A percentile compares a stretch with the other conserved stretches of the same genome.
Conservation (phyloP, 2,888 invertebrate species). For the Chrysodeixis includens region DNA sequence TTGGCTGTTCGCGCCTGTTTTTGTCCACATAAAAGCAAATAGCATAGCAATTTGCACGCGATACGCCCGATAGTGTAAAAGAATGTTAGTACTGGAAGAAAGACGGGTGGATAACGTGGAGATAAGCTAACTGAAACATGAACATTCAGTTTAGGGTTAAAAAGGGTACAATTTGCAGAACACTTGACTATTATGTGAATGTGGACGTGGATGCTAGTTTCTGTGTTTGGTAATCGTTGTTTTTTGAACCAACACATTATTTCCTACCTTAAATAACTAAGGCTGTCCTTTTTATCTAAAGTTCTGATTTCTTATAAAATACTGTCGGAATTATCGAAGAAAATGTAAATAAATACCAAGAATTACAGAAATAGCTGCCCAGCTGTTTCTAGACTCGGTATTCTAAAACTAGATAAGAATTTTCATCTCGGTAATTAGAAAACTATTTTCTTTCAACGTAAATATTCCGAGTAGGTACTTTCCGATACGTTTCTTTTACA, state of each 20-base stretch:
- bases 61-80: constrained; percentile 3
- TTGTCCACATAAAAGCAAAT: constrained; percentile 6
- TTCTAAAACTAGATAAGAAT: background rate
- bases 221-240: background rate
- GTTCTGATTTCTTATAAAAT: too few species aligned
- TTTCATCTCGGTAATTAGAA: background rate
- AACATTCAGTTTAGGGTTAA: constrained; percentile 3
- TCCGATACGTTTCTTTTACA: constrained; percentile 25
- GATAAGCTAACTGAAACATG: constrained; percentile 1
- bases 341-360: too few species aligned
- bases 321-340: too few species aligned
- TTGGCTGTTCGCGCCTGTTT: background rate
- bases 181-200: background rate
- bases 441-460: constrained; percentile 18
- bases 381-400: background rate
- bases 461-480: constrained; percentile 41
- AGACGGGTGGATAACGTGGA: background rate
- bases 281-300: too few species aligned
- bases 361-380: background rate
- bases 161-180: background rate
- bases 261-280: too few species aligned
- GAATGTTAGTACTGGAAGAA: constrained; percentile 1
- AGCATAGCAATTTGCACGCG: constrained; percentile 7
- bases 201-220: background rate
- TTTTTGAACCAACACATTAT: background rate